Evolutionary conservation across 1,140 invertebrate genomes (phyloP).

Genomic region (Coelopa frigida): DNA sequence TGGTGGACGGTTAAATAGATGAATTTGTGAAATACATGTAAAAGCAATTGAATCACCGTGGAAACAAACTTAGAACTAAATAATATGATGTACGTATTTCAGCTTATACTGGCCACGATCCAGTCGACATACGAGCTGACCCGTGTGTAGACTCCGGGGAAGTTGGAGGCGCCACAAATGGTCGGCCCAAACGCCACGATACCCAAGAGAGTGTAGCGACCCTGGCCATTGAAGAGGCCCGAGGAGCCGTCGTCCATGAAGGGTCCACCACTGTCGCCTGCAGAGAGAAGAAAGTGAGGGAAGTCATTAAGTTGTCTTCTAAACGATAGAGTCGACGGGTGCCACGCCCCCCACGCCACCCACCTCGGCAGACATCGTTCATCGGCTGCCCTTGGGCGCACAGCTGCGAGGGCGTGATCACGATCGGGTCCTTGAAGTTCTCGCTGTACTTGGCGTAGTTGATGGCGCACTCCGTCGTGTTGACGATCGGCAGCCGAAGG

Average conservation of each 20-base stretch:
- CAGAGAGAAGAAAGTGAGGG: slow-evolving; percentile 25
- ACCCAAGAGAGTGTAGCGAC: slow-evolving; percentile 51
- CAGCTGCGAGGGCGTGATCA: slow-evolving; percentile 45
- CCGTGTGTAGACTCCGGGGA: slow-evolving; percentile 53
- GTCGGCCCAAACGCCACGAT: slow-evolving; percentile 62
- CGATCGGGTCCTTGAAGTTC: slow-evolving; percentile 43
- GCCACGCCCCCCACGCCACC: slow-evolving; percentile 28
- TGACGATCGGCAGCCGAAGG: slow-evolving; percentile 46
- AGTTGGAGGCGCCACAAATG: slow-evolving; percentile 45
- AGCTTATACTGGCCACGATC: slow-evolving; percentile 39
- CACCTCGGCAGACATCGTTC: slow-evolving; percentile 44
- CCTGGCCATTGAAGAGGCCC: slow-evolving; percentile 30
- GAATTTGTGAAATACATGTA: too few relatives aligned
- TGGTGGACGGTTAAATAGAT: too few relatives aligned
- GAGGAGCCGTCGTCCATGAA: slow-evolving; percentile 50
- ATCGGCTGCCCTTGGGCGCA: slow-evolving; percentile 48
- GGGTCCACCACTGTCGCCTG: slow-evolving; percentile 60
- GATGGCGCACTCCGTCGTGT: slow-evolving; percentile 33
- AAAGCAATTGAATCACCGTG: too few relatives aligned
- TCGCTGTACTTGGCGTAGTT: slow-evolving; percentile 39
- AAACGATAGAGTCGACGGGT: slow-evolving; percentile 13
- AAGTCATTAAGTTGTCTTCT: slow-evolving; percentile 1
- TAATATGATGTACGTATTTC: too few relatives aligned
- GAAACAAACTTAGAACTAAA: too few relatives aligned
- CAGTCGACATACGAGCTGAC: slow-evolving; percentile 48